Base-by-base conservation (phyloP, 2,888 invertebrate species). In the Camponotus fellah region DNA sequence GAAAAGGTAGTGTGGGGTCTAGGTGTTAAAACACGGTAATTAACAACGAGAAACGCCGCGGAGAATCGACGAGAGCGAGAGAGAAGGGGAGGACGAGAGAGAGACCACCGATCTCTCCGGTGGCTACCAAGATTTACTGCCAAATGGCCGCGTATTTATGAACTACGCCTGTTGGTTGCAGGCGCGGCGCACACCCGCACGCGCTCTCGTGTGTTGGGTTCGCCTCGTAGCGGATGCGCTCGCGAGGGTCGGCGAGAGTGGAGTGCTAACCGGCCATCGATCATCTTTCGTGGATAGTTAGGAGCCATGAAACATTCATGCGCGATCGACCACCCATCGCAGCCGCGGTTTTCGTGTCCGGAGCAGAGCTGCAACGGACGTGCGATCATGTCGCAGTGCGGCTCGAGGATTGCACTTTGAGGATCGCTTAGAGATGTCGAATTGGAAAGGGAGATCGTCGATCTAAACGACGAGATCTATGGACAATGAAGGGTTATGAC, bases 11-110 rank as follows among this genome's bases (percentile, higher is more conserved):
- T 85, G 85, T 86, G 88, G 85, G 90, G 91, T 91, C 90, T 94
- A 94, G 94, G 94, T 94, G 94, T 94, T 94, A 94, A 94, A 94
- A 94, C 94, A 94, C 93, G 94, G 94, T 94, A 94, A 94, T 94
- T 94, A 94, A 94, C 93, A 94, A 94, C 93, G 92, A 91, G 90
- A 92, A 92, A 92, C 90, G 91, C 89, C 90, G 90, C 84, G 88
- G 82, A 88, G 88, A 87, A 90, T 56, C 79, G 77, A 86, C 87
- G 21, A 58, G n/a, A 58, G 92, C 90, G 88, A 88, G 91, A 85
- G 37, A 37, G 37, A 37, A 6, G 6, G 37, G 5, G 37, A 37
- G 37, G 5, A 6, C 12, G 46, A 46, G 3, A 46, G 46, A 46
- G 91, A 87, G 94, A 93, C 93, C 93, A 93, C 43, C 46, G 60